These are phyloP conservation scores for Clarias gariepinus DNA, from an alignment of 2,113 vertebrate species.

Conservation along the genomic window DNA sequence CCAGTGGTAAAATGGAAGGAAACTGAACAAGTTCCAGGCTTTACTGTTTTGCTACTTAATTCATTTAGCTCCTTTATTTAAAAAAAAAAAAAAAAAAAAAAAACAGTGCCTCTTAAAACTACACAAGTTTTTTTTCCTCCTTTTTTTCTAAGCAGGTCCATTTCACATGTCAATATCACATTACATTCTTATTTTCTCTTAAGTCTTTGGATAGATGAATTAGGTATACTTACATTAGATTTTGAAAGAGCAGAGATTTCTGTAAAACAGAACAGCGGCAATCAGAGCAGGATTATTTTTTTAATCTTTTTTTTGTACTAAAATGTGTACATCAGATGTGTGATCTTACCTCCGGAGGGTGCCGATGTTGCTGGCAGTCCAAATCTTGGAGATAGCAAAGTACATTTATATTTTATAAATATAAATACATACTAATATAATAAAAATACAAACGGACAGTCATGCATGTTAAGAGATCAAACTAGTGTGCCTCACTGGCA, in stretches of 20 bases:
- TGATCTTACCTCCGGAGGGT: slow-evolving; percentile 71
- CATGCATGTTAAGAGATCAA: background rate
- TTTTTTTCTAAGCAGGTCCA: background rate
- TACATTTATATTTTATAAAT: slow-evolving; percentile 5
- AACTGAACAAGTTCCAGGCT: background rate
- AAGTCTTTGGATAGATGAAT: background rate
- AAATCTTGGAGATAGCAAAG: slow-evolving; percentile 43
- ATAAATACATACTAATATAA: background rate
- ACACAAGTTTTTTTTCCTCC: background rate
- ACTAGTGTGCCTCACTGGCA: background rate
- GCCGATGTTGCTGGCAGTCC: slow-evolving; percentile 46
- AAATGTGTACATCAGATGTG: background rate
- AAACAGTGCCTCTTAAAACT: background rate
- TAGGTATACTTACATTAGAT: slow-evolving; percentile 50
- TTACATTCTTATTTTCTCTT: background rate
- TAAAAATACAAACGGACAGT: too few relatives aligned
- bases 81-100: background rate
- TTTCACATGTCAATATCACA: background rate
- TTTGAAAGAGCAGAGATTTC: slow-evolving; percentile 49
- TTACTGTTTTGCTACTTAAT: background rate
- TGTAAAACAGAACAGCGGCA: slow-evolving; percentile 33
- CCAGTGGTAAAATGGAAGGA: background rate
- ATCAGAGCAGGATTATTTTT: background rate
- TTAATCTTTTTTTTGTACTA: too few relatives aligned
- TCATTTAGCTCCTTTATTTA: background rate